These are phyloP conservation scores for Tillus elongatus DNA, from an alignment of 2,888 invertebrate genomes.

Conservation along the genomic window DNA sequence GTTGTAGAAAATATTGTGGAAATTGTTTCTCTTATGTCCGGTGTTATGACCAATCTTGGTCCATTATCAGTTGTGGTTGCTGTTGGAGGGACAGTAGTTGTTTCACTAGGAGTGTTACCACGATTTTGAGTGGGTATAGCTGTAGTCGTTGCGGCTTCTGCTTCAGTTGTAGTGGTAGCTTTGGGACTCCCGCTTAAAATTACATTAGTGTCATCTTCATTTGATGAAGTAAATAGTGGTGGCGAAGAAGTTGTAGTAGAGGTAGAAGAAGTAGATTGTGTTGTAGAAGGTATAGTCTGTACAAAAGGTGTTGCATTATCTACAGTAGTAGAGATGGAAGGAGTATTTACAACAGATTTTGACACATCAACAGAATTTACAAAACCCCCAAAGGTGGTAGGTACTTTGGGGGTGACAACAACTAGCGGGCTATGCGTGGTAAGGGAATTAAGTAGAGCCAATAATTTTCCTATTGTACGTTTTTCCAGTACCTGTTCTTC, in stretches of 20 bases:
- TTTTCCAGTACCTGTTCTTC: slow-evolving; percentile 34
- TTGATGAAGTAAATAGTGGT: slow-evolving; percentile 9
- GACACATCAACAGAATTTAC: not conserved
- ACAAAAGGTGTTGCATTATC: not conserved
- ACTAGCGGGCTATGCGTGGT: slow-evolving; percentile 23
- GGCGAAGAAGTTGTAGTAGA: slow-evolving; percentile 4
- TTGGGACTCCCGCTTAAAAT: slow-evolving; percentile 9
- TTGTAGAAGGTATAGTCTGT: slow-evolving; percentile 5
- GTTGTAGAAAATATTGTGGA: slow-evolving; percentile 11
- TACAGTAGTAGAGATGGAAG: not conserved
- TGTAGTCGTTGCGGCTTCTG: not conserved
- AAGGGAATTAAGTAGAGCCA: slow-evolving; percentile 40
- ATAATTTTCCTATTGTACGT: slow-evolving; percentile 35
- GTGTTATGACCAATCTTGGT: not conserved
- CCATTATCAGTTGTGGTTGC: slow-evolving; percentile 3
- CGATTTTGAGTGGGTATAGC: not conserved
- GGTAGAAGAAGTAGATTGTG: slow-evolving; percentile 4
- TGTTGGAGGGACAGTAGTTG: slow-evolving; percentile 10
- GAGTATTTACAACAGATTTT: too few species aligned
- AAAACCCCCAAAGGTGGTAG: slow-evolving; percentile 8
- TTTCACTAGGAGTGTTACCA: slow-evolving; percentile 1
- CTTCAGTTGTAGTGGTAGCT: slow-evolving; percentile 4
- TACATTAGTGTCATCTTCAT: too few species aligned
- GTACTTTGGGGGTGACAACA: slow-evolving; percentile 34
- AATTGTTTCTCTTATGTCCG: not conserved